phyloP scores from a whole-genome alignment of 2,797 vertebrate species.

The Melanogrammus aeglefinus region DNA sequence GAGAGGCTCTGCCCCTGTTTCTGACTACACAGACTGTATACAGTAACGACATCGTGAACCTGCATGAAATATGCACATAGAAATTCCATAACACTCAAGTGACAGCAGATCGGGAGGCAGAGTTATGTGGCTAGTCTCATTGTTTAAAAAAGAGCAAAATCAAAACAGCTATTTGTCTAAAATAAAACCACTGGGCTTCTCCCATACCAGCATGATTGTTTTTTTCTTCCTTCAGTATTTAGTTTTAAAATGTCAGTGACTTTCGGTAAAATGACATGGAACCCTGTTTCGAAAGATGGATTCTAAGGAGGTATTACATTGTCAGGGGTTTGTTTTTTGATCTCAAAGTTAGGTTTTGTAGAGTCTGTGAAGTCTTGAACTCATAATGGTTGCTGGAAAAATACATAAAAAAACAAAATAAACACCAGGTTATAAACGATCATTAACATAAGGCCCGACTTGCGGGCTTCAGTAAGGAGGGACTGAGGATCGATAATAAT shows the following conservation, averaged over 20 bases:
- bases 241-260: conserved; percentile 54
- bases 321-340: conserved; percentile 13
- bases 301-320: conserved; percentile 39
- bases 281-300: conserved; percentile 47
- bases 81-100: conserved; percentile 76
- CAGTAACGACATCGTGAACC: conserved; percentile 84
- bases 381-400: too few species aligned
- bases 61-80: conserved; percentile 76
- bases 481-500: too few species aligned
- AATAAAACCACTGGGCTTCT: conserved; percentile 68
- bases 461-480: too few species aligned
- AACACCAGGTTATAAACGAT: conserved; percentile 14
- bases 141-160: conserved; percentile 57
- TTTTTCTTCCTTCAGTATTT: conserved; percentile 46
- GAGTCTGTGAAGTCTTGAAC: too few species aligned
- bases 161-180: conserved; percentile 74
- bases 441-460: too few species aligned
- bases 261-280: conserved; percentile 57
- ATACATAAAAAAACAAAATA: neutral
- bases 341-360: conserved; percentile 22
- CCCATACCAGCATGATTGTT: conserved; percentile 53
- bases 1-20: conserved; percentile 88
- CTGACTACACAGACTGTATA: conserved; percentile 83
- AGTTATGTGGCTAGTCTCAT: conserved; percentile 73
- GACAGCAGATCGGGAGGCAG: conserved; percentile 81